Conservation (phyloP, 2,888 invertebrate genomes). For the Synergus itoensis region DNA sequence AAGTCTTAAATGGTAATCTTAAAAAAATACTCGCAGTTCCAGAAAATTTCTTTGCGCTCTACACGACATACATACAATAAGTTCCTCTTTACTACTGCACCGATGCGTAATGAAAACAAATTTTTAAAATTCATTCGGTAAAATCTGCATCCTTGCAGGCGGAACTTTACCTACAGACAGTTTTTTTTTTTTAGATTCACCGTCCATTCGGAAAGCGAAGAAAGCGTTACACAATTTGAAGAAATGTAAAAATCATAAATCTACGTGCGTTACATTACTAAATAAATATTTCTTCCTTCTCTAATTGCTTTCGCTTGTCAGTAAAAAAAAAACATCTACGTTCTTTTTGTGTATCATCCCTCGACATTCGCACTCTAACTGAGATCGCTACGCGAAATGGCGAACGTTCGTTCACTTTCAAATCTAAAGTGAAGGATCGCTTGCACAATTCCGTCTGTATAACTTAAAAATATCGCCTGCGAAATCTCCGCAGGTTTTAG, state of each 20-base stretch:
- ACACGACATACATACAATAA: constrained; percentile 9
- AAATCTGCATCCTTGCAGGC: constrained; percentile 11
- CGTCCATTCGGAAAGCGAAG: constrained; percentile 3
- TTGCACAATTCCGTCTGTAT: constrained; percentile 58
- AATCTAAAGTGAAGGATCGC: constrained; percentile 47
- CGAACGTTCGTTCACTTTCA: constrained; percentile 53
- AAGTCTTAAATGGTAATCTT: constrained; percentile 39
- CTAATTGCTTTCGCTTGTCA: constrained; percentile 31
- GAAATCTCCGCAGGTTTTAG: constrained; percentile 69
- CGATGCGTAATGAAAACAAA: not conserved
- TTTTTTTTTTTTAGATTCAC: not conserved
- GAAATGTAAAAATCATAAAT: constrained; percentile 40
- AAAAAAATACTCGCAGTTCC: constrained; percentile 41
- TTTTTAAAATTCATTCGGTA: constrained; percentile 5
- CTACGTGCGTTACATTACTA: constrained; percentile 39
- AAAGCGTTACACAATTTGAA: constrained; percentile 31
- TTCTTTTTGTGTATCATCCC: constrained; percentile 58
- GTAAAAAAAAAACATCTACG: constrained; percentile 36
- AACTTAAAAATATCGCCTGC: constrained; percentile 68
- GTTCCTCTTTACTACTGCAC: not conserved
- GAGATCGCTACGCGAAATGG: constrained; percentile 67
- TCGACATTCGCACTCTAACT: constrained; percentile 64
- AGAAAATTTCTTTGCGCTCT: constrained; percentile 38
- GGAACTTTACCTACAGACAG: constrained; percentile 9
- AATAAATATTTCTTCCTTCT: constrained; percentile 40